Evolutionary conservation across 2,797 vertebrate species (phyloP).

Genomic region (Neosilurus mollespiculum): DNA sequence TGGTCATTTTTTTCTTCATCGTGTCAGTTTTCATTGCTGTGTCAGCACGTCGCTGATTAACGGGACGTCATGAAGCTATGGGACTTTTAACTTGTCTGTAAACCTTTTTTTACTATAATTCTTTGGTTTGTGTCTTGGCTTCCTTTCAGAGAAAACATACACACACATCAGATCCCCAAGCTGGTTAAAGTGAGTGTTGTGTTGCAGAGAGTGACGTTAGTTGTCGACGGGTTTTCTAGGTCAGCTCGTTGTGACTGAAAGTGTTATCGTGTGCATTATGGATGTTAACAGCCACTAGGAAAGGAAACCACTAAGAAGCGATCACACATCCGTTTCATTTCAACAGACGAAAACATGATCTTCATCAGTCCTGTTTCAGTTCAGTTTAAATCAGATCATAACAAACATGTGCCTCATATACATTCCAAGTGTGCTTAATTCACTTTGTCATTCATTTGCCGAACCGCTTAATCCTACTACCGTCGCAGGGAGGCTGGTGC

Average conservation of each 20-base stretch:
- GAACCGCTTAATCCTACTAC: no score
- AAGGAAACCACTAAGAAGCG: not conserved
- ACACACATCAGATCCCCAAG: no score
- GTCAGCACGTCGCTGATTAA: not conserved
- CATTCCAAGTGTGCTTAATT: not conserved
- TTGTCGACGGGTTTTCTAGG: not conserved
- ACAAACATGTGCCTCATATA: not conserved
- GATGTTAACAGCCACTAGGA: not conserved
- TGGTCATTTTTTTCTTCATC: not conserved
- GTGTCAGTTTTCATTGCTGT: no score
- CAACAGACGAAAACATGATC: not conserved
- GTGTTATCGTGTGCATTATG: not conserved
- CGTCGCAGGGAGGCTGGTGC: no score
- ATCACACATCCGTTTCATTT: not conserved
- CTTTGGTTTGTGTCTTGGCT: not conserved
- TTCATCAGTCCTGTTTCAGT: no score
- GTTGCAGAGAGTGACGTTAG: constrained; percentile 29
- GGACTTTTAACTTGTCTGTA: no score
- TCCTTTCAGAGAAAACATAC: not conserved
- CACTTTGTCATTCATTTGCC: no score
- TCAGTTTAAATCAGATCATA: not conserved
- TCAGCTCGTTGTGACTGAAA: not conserved
- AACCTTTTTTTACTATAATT: not conserved
- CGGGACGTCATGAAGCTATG: not conserved
- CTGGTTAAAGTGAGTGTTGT: not conserved